A percentile compares a stretch with the other conserved stretches of the same genome.
These are phyloP conservation scores for Drosophila arizonae DNA, from an alignment of 1,140 invertebrate species.

Conservation along the genomic window DNA sequence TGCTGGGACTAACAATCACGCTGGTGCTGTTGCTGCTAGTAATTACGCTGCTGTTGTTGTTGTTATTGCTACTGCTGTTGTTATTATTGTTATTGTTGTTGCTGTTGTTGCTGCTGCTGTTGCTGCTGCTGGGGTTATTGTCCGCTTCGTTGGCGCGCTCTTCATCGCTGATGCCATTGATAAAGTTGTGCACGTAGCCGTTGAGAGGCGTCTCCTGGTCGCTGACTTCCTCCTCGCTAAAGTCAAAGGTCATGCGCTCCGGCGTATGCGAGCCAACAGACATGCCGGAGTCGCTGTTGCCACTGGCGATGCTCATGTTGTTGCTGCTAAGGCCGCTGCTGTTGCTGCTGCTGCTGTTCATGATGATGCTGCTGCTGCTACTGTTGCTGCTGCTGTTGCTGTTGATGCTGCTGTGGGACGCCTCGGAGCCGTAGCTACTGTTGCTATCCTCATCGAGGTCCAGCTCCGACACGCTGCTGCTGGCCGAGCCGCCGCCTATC, in stretches of 20 bases:
- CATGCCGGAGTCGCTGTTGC: constrained; percentile 48
- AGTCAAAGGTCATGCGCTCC: constrained; percentile 66
- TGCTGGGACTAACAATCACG: neutral
- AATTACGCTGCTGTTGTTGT: constrained; percentile 1
- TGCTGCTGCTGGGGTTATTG: constrained; percentile 4
- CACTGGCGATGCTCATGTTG: neutral
- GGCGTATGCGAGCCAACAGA: constrained; percentile 20
- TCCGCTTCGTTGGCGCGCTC: constrained; percentile 33
- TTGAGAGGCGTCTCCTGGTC: constrained; percentile 73
- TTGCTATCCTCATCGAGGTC: constrained; percentile 67
- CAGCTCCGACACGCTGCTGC: constrained; percentile 29
- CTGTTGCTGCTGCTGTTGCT: neutral
- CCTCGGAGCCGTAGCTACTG: constrained; percentile 36
- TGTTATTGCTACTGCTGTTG: constrained; percentile 4
- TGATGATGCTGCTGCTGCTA: neutral
- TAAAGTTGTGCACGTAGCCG: constrained; percentile 78
- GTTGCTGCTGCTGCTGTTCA: neutral
- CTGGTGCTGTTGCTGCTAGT: constrained; percentile 3
- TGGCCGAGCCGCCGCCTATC: constrained; percentile 51
- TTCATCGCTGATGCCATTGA: constrained; percentile 78
- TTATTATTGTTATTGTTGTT: constrained; percentile 2
- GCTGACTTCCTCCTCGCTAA: constrained; percentile 66
- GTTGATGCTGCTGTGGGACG: constrained; percentile 4
- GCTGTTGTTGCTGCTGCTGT: neutral
- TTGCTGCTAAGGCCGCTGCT: neutral